Evolutionary conservation across 2,888 invertebrate genomes (phyloP).

Genomic region (Eristalis intricaria): DNA sequence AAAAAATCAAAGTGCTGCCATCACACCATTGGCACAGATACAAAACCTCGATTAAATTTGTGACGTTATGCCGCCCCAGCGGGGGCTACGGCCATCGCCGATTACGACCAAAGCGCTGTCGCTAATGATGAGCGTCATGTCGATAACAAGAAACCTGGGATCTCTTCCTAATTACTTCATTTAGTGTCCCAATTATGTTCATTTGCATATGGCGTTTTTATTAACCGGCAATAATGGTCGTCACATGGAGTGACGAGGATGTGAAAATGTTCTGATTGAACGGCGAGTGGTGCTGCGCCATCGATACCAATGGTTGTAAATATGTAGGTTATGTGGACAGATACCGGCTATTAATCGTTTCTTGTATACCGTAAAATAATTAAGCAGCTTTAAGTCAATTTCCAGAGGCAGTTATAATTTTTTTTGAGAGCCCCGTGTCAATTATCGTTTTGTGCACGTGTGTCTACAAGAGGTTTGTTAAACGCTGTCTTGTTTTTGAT

Average conservation of each 20-base stretch:
- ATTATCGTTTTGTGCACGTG: neutral
- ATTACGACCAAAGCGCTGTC: slow-evolving; percentile 29
- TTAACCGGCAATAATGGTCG: slow-evolving; percentile 14
- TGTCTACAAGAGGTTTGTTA: neutral
- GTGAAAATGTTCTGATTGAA: neutral
- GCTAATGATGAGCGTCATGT: slow-evolving; percentile 51
- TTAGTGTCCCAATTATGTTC: slow-evolving; percentile 54
- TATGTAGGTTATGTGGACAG: neutral
- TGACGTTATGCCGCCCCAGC: slow-evolving; percentile 26
- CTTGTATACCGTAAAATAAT: neutral
- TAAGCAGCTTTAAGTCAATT: neutral
- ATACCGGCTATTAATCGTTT: neutral
- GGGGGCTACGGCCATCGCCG: neutral
- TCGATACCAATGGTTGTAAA: neutral
- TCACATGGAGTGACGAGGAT: neutral
- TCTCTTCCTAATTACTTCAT: slow-evolving; percentile 55
- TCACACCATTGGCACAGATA: neutral
- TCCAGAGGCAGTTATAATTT: neutral
- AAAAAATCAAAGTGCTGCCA: neutral
- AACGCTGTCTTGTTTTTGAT: neutral
- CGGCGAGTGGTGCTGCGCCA: neutral
- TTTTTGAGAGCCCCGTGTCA: neutral
- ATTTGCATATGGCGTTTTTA: slow-evolving; percentile 45
- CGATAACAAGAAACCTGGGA: slow-evolving; percentile 23
- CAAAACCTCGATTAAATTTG: slow-evolving; percentile 20